Conservation (phyloP, 2,888 invertebrate genomes). For the Trimorus sp. region DNA sequence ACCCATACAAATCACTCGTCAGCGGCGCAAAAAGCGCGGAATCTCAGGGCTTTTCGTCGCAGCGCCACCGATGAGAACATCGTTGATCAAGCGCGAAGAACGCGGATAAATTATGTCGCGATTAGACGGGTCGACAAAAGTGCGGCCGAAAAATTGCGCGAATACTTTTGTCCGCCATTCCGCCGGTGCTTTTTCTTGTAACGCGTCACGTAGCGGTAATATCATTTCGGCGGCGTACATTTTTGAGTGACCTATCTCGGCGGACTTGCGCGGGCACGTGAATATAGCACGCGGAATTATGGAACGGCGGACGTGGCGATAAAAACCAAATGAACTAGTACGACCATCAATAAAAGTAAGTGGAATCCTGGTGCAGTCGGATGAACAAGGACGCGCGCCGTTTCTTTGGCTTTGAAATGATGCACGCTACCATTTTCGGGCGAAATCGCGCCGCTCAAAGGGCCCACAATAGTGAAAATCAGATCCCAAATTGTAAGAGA, state of each 20-base stretch:
- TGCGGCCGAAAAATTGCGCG: not conserved
- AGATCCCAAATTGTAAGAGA: constrained; percentile 8
- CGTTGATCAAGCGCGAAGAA: constrained; percentile 19
- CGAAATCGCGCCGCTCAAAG: constrained; percentile 1
- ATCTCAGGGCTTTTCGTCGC: not conserved
- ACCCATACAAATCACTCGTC: constrained; percentile 24
- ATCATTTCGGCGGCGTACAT: constrained; percentile 15
- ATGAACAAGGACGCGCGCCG: constrained; percentile 21
- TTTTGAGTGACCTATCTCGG: constrained; percentile 39
- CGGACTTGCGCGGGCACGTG: constrained; percentile 22
- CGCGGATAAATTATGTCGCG: constrained; percentile 20
- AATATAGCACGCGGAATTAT: constrained; percentile 32
- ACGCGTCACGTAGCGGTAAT: constrained; percentile 4
- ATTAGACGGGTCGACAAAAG: constrained; percentile 11
- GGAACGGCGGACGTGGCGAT: constrained; percentile 26
- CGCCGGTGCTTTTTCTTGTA: constrained; percentile 5
- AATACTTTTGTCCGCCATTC: constrained; percentile 13
- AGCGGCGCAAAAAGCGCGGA: not conserved
- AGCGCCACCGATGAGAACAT: not conserved
- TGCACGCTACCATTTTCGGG: constrained; percentile 1
- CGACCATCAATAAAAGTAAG: constrained; percentile 53
- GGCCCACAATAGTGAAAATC: constrained; percentile 14
- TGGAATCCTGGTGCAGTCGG: constrained; percentile 21
- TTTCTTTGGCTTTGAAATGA: constrained; percentile 32
- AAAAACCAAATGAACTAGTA: constrained; percentile 51